phyloP scores from a whole-genome alignment of 1,140 invertebrate species.

The Ceratina japonica region DNA sequence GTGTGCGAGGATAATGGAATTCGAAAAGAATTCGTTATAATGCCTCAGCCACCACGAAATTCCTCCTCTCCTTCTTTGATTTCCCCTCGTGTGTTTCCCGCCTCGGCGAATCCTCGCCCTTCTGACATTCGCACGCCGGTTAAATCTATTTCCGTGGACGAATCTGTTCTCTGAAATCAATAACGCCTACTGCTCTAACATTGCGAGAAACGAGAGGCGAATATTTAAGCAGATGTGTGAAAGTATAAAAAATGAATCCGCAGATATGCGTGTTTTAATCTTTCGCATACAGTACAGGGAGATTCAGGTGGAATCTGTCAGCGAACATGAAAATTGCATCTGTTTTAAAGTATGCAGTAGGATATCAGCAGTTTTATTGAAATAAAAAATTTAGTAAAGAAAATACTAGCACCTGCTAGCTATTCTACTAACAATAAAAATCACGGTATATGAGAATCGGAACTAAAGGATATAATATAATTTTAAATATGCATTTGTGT shows the following conservation, averaged over 20 bases:
- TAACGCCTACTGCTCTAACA: background rate
- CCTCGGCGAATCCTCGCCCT: conserved; percentile 5
- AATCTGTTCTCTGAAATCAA: background rate
- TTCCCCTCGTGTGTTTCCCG: conserved; percentile 3
- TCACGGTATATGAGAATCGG: too few species aligned
- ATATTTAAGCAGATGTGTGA: background rate
- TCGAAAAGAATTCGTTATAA: conserved; percentile 72
- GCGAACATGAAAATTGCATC: background rate
- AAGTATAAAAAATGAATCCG: conserved; percentile 3
- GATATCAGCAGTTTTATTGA: too few species aligned
- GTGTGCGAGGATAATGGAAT: conserved; percentile 69
- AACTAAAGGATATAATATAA: too few species aligned
- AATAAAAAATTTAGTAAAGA: too few species aligned
- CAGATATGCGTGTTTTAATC: background rate
- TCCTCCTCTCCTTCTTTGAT: conserved; percentile 16
- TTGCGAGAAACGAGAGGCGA: conserved; percentile 4
- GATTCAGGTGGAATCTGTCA: background rate
- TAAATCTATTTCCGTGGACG: background rate
- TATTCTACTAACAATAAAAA: too few species aligned
- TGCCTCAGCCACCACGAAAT: conserved; percentile 48
- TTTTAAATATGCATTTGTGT: too few species aligned
- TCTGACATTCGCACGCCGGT: conserved; percentile 21
- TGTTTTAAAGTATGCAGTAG: background rate
- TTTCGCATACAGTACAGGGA: background rate
- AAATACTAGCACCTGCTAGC: too few species aligned